Evolutionary conservation across 1,140 invertebrate species (phyloP).

Genomic region (Wasmannia auropunctata): DNA sequence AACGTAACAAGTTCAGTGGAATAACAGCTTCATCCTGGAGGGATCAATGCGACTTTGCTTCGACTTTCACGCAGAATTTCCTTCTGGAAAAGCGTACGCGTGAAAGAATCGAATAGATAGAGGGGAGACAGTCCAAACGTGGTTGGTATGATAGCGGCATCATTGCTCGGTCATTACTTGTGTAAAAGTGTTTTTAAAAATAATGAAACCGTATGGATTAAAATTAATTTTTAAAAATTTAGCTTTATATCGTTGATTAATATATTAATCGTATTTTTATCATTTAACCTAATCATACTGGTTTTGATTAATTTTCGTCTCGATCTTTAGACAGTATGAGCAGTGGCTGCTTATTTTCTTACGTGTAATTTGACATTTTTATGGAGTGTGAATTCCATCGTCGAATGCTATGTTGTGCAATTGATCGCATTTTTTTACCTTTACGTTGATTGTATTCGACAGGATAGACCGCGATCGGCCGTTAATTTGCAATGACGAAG

Average conservation of each 20-base stretch:
- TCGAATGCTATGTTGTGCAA: neutral
- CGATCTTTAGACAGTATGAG: neutral
- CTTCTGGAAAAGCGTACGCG: conserved; percentile 69
- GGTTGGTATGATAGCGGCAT: neutral
- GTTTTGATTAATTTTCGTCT: neutral
- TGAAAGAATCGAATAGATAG: conserved; percentile 62
- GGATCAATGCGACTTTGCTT: conserved; percentile 80
- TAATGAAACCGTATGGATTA: neutral
- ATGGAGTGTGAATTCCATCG: conserved; percentile 1
- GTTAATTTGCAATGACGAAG: conserved; percentile 68
- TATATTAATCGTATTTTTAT: neutral
- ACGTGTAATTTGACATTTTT: neutral
- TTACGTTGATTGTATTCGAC: conserved; percentile 42
- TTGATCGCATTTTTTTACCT: conserved; percentile 19
- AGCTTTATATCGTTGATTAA: neutral
- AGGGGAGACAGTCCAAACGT: conserved; percentile 38
- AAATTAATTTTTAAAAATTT: neutral
- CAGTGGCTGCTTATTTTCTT: neutral
- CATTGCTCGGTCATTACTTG: neutral
- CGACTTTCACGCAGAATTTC: conserved; percentile 73
- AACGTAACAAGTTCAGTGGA: conserved; percentile 83
- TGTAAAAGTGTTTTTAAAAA: neutral
- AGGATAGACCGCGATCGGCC: neutral
- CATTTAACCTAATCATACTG: neutral
- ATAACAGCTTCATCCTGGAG: conserved; percentile 82